Conservation (phyloP, 1,140 invertebrate genomes). For the Drosophila tropicalis region DNA sequence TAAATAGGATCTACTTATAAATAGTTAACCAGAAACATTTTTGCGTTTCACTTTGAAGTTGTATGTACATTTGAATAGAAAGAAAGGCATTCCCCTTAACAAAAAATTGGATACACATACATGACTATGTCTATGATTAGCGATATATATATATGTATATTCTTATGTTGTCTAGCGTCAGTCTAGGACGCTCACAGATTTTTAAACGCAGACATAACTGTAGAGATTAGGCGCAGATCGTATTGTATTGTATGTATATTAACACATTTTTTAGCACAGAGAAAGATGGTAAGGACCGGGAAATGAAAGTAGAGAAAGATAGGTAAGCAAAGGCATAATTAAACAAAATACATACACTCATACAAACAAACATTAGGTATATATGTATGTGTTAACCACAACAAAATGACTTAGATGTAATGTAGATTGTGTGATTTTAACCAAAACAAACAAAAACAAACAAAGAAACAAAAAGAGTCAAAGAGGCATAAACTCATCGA, state of each 20-base stretch:
- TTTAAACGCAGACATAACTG: constrained; percentile 44
- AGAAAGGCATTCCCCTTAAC: not conserved
- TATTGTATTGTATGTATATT: constrained; percentile 63
- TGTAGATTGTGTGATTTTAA: constrained; percentile 69
- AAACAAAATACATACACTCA: not conserved
- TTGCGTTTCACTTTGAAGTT: too few relatives aligned
- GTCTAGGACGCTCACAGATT: constrained; percentile 34
- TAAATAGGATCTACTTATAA: not conserved
- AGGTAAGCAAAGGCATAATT: too few relatives aligned
- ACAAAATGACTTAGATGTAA: constrained; percentile 67
- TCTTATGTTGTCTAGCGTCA: constrained; percentile 29
- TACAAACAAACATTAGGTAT: not conserved
- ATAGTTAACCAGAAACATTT: not conserved
- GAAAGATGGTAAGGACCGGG: constrained; percentile 41
- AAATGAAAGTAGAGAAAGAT: not conserved
- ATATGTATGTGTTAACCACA: constrained; percentile 27
- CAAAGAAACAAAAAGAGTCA: constrained; percentile 28
- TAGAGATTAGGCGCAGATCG: constrained; percentile 55
- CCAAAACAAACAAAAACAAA: constrained; percentile 12
- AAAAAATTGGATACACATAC: constrained; percentile 21
- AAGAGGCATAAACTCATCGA: constrained; percentile 34
- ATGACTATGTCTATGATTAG: constrained; percentile 23
- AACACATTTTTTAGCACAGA: constrained; percentile 62
- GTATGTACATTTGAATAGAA: constrained; percentile 4
- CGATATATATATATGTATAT: constrained; percentile 6